Conservation (phyloP, 2,797 vertebrate genomes). For the Anableps anableps region DNA sequence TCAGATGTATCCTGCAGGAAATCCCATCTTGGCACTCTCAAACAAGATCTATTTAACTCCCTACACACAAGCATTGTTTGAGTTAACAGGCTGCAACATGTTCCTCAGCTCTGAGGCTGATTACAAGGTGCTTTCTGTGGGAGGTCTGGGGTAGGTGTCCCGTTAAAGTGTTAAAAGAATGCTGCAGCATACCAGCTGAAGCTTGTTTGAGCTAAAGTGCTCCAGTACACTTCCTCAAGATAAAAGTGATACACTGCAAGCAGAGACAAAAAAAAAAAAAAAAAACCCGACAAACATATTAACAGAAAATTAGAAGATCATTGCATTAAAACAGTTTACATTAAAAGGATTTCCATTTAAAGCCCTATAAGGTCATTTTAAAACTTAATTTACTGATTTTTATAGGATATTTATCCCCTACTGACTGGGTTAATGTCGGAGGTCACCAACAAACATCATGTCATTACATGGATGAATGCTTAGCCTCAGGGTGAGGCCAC, state of each 20-base stretch:
- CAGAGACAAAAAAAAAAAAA: not conserved
- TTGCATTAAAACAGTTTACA: not conserved
- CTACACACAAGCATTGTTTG: conserved; percentile 64
- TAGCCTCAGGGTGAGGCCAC: conserved; percentile 34
- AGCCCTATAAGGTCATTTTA: not conserved
- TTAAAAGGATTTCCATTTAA: not conserved
- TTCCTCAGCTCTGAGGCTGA: conserved; percentile 45
- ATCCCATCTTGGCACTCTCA: conserved; percentile 40
- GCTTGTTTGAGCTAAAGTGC: conserved; percentile 27
- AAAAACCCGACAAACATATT: not conserved
- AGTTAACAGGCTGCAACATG: conserved; percentile 56
- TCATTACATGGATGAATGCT: conserved; percentile 36
- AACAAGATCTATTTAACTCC: conserved; percentile 52
- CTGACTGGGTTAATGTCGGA: conserved; percentile 16
- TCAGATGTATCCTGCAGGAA: not conserved
- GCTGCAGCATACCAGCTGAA: conserved; percentile 41
- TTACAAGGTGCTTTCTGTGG: conserved; percentile 63
- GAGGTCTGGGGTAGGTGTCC: conserved; percentile 54
- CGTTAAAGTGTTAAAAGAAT: conserved; percentile 59
- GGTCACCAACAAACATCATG: conserved; percentile 35
- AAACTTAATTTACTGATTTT: not conserved
- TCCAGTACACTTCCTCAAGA: not conserved
- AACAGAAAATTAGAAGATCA: not conserved
- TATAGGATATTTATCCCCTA: not conserved
- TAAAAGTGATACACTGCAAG: not conserved